phyloP scores from a whole-genome alignment of 2,888 invertebrate genomes.

The Prostheceraeus crozeri region DNA sequence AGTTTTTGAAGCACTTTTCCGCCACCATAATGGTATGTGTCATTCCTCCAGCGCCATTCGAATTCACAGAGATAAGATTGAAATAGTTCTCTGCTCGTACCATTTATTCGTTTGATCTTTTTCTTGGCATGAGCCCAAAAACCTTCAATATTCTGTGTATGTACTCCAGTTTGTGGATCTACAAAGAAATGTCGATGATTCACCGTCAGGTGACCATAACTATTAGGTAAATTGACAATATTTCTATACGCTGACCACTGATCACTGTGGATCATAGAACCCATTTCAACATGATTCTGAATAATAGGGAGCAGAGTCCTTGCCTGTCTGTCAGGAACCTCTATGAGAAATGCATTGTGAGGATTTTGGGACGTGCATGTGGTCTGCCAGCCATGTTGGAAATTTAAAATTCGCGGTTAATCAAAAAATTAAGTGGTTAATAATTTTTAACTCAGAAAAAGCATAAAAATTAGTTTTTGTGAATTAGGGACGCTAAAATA shows the following conservation, averaged over 20 bases:
- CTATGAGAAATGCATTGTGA: slow-evolving; percentile 11
- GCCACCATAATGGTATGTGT: slow-evolving; percentile 26
- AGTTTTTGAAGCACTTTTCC: slow-evolving; percentile 23
- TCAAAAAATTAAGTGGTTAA: too few relatives aligned
- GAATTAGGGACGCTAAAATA: too few relatives aligned
- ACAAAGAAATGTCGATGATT: slow-evolving; percentile 3
- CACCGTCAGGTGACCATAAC: slow-evolving; percentile 19
- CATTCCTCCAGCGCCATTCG: slow-evolving; percentile 28
- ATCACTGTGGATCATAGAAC: slow-evolving; percentile 24
- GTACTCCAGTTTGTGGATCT: slow-evolving; percentile 5
- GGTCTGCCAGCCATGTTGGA: too few relatives aligned
- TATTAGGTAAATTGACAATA: slow-evolving; percentile 5
- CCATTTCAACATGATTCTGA: slow-evolving; percentile 10
- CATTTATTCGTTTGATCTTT: slow-evolving; percentile 25
- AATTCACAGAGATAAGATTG: slow-evolving; percentile 26
- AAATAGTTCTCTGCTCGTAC: slow-evolving; percentile 16
- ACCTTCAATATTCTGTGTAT: slow-evolving; percentile 18
- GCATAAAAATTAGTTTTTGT: too few relatives aligned
- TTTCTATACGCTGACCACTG: slow-evolving; percentile 22
- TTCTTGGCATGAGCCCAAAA: slow-evolving; percentile 20
- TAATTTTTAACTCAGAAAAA: too few relatives aligned
- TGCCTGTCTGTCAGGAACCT: slow-evolving; percentile 14
- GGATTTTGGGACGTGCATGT: slow-evolving; percentile 6
- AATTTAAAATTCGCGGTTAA: too few relatives aligned
- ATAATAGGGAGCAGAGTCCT: slow-evolving; percentile 24